Evolutionary conservation across 2,113 vertebrate species (phyloP).

Genomic region (Okapia johnstoni): DNA sequence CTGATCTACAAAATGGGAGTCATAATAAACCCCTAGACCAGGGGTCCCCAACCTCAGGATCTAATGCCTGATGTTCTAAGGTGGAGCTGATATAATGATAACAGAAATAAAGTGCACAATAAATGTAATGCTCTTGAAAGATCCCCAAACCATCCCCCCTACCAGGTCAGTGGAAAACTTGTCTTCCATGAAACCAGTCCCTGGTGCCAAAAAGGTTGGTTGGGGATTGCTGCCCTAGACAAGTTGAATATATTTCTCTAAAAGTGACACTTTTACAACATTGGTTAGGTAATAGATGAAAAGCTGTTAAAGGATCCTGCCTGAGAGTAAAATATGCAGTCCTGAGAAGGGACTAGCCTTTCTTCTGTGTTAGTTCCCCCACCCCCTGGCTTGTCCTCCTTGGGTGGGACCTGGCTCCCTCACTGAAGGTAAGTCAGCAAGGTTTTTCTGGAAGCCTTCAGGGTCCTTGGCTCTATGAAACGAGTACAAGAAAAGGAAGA

Average conservation of each 20-base stretch:
- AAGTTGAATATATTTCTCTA: neutral
- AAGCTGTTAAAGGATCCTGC: neutral
- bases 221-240: neutral
- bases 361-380: neutral
- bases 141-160: neutral
- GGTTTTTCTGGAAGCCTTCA: neutral
- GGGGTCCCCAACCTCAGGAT: neutral
- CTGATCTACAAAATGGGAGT: neutral
- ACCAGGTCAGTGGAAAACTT: neutral
- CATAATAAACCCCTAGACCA: neutral
- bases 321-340: neutral
- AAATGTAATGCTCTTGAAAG: neutral
- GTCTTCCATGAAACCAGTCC: neutral
- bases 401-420: neutral
- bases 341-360: accelerated
- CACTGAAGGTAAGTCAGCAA: neutral
- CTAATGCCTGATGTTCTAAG: neutral
- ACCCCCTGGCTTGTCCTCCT: neutral
- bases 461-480: neutral
- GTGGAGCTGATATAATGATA: neutral
- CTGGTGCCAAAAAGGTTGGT: neutral
- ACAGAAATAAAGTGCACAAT: neutral
- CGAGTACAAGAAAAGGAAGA: neutral
- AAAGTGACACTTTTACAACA: neutral
- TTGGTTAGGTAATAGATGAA: neutral